Conservation (phyloP, 2,888 invertebrate genomes). For the Schrankia costaestrigalis region DNA sequence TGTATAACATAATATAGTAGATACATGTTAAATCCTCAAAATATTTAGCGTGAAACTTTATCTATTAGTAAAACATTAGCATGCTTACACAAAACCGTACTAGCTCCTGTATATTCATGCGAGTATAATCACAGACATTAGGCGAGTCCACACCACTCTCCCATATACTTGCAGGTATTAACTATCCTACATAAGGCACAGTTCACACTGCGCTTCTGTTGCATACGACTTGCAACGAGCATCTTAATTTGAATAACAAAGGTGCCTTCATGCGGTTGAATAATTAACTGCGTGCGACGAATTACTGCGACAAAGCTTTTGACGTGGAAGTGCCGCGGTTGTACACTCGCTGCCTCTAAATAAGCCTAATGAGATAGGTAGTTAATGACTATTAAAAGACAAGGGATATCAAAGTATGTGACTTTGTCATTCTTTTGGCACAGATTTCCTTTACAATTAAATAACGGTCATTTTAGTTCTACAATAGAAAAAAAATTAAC, state of each 20-base stretch:
- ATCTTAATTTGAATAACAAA: constrained; percentile 66
- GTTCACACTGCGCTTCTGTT: constrained; percentile 16
- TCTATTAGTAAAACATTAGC: too few relatives aligned
- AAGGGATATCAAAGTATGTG: neutral
- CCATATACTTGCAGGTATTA: constrained; percentile 8
- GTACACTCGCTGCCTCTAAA: constrained; percentile 12
- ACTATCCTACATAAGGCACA: constrained; percentile 25
- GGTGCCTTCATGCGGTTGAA: constrained; percentile 60
- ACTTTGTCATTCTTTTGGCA: too few relatives aligned
- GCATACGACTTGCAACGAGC: constrained; percentile 32
- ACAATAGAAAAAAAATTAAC: too few relatives aligned
- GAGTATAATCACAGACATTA: constrained; percentile 6
- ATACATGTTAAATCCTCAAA: too few relatives aligned
- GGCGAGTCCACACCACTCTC: constrained; percentile 3
- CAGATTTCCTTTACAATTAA: too few relatives aligned
- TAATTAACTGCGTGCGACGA: constrained; percentile 52
- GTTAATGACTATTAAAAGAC: constrained; percentile 14
- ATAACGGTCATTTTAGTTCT: too few relatives aligned
- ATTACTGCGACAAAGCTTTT: constrained; percentile 37
- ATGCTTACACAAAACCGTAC: too few relatives aligned
- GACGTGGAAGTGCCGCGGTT: constrained; percentile 14
- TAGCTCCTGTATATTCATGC: constrained; percentile 2
- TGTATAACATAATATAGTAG: too few relatives aligned
- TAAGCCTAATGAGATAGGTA: constrained; percentile 15
- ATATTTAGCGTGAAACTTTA: too few relatives aligned